A percentile compares a stretch with the other conserved stretches of the same genome.
Evolutionary conservation across 1,140 invertebrate genomes (phyloP).

Genomic region (Stegodyphus mimosarum): DNA sequence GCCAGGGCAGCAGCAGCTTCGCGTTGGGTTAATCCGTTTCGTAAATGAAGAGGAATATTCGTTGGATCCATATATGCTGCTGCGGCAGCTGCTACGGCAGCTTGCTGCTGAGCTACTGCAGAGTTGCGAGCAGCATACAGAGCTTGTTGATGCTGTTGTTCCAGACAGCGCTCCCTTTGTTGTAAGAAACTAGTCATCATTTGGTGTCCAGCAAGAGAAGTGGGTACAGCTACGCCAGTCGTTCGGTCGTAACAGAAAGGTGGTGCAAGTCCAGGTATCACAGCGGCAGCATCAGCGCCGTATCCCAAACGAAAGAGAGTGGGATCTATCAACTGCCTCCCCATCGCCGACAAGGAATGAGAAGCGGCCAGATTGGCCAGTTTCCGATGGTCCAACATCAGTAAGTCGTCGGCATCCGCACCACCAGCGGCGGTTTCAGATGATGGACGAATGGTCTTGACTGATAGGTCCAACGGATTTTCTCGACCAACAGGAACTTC

Average conservation of each 20-base stretch:
- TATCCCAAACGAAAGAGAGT: constrained; percentile 41
- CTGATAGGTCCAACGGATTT: constrained; percentile 81
- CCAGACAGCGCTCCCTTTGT: constrained; percentile 27
- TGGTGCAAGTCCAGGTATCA: constrained; percentile 16
- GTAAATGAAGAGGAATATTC: constrained; percentile 45
- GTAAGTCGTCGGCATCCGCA: constrained; percentile 59
- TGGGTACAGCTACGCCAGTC: constrained; percentile 37
- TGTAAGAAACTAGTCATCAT: constrained; percentile 42
- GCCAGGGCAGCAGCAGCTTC: constrained; percentile 51
- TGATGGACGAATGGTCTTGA: constrained; percentile 85
- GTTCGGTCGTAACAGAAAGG: constrained; percentile 56
- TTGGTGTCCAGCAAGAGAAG: constrained; percentile 35
- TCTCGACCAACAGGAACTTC: constrained; percentile 47
- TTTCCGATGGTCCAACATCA: constrained; percentile 60
- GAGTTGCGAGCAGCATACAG: constrained; percentile 16
- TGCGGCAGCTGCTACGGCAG: constrained; percentile 38
- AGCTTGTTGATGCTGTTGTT: constrained; percentile 32
- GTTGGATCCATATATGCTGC: constrained; percentile 35
- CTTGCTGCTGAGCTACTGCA: constrained; percentile 43
- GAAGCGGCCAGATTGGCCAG: constrained; percentile 41
- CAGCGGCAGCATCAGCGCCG: constrained; percentile 9
- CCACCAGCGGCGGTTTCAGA: constrained; percentile 81
- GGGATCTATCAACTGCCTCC: constrained; percentile 36
- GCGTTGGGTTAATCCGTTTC: constrained; percentile 42
- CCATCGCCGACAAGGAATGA: constrained; percentile 42